Base-by-base conservation (phyloP, 2,113 vertebrate species). In the Ifrita kowaldi region DNA sequence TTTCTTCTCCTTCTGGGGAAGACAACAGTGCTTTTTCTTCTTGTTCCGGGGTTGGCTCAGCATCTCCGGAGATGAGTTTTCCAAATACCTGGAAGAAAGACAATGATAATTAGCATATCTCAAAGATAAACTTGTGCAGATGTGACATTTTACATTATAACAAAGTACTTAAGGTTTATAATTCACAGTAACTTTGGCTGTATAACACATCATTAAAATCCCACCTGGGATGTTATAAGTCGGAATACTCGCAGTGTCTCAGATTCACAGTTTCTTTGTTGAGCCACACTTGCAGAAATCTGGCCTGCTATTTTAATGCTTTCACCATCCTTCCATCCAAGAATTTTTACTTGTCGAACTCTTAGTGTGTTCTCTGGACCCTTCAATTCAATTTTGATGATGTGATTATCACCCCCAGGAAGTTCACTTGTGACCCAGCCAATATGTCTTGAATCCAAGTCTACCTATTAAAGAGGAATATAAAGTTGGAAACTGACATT, bases 361-460 rank as follows among this genome's bases (percentile, higher is more conserved):
- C 99, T 98, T 78, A 99, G 97, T 3, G 99, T 99, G 97, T 99
- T 99, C 97, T 99, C 99, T 8, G 99, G 99, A 53, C 99, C 99
- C 85, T 99, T 99, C 96, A 99, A 97, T 95, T 99, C 99, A 93
- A 99, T 99, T 97, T 99, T 99, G 95, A 99, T 98, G 93, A 99
- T 99, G 91, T 99, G 98, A 96, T 99, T 98, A 96, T 99, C 99
- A 42, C 99, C 99, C 13, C 99, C 99, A 44, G 99, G 99, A 90
- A 99, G 99, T 92, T 99, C 99, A 93, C 99, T 99, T 50, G 99
- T 99, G 89, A 99, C 98, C 99, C 99, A 99, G 95, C 99, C 99
- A 97, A 99, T 99, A 95, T 99, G 99, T 65, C 99, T 99, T 2
- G 99, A 99, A 98, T 99, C 99, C 46, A 99, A 98, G 95, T 99